Evolutionary conservation across 2,888 invertebrate genomes (phyloP).

Genomic region (Teinopalpus imperialis): DNA sequence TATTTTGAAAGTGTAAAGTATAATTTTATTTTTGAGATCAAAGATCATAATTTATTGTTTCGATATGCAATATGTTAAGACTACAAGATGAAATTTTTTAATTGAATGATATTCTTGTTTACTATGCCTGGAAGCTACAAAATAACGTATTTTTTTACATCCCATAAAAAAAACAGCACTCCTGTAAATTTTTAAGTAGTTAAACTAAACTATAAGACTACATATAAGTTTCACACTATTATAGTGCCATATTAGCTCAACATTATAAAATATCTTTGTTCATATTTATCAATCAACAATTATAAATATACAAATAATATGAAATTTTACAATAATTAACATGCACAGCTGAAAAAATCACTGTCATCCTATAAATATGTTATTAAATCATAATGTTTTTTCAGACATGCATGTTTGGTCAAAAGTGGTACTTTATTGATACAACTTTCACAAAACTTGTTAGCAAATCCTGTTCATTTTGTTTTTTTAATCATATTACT

Average conservation of each 20-base stretch:
- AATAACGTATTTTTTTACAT: too few relatives aligned
- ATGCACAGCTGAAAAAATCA: neutral
- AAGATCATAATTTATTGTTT: too few relatives aligned
- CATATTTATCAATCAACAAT: slow-evolving; percentile 19
- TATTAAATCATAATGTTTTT: slow-evolving; percentile 1
- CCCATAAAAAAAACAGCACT: too few relatives aligned
- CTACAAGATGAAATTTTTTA: too few relatives aligned
- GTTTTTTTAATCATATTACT: too few relatives aligned
- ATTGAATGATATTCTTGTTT: too few relatives aligned
- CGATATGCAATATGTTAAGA: too few relatives aligned
- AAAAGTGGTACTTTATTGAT: neutral
- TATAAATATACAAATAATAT: slow-evolving; percentile 19
- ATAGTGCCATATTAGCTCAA: neutral
- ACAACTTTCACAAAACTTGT: slow-evolving; percentile 12
- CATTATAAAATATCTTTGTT: slow-evolving; percentile 18
- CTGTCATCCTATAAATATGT: slow-evolving; percentile 1
- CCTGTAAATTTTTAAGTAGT: too few relatives aligned
- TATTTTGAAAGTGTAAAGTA: neutral
- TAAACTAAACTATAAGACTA: too few relatives aligned
- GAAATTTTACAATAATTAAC: slow-evolving; percentile 6
- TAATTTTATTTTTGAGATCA: too few relatives aligned
- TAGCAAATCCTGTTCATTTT: neutral
- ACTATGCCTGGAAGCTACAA: too few relatives aligned
- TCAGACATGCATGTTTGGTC: slow-evolving; percentile 5
- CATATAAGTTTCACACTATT: neutral